Conservation (phyloP, 2,888 invertebrate genomes). For the Didymodactylos carnosus region DNA sequence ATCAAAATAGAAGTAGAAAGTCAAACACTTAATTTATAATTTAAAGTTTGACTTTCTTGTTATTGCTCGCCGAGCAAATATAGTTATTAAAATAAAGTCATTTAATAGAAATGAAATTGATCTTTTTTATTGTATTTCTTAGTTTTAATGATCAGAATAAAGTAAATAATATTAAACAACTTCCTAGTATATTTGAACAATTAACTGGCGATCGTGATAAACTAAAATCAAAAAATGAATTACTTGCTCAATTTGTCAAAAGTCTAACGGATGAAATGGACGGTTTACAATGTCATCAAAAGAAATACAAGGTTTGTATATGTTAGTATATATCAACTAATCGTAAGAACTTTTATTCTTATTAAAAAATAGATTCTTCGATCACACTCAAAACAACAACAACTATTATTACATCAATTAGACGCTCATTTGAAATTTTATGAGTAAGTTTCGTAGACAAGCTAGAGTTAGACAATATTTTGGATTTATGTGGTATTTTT, state of each 20-base stretch:
- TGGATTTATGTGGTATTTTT: too few species aligned
- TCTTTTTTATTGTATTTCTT: too few species aligned
- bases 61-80: too few species aligned
- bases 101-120: too few species aligned
- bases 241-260: not conserved
- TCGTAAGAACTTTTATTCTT: not conserved
- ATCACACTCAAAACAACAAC: not conserved
- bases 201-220: not conserved
- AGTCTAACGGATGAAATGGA: not conserved
- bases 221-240: not conserved
- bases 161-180: too few species aligned
- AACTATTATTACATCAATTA: not conserved
- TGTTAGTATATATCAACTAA: not conserved
- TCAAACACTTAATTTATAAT: too few species aligned
- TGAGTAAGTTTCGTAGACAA: not conserved
- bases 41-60: too few species aligned
- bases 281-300: not conserved
- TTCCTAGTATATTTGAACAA: not conserved
- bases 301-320: not conserved
- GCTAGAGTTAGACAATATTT: too few species aligned
- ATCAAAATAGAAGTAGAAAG: too few species aligned
- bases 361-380: not conserved
- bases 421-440: not conserved
- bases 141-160: too few species aligned
- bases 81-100: too few species aligned